These are phyloP conservation scores for Rhipidura dahli DNA, from an alignment of 2,113 vertebrate genomes.

Conservation along the genomic window DNA sequence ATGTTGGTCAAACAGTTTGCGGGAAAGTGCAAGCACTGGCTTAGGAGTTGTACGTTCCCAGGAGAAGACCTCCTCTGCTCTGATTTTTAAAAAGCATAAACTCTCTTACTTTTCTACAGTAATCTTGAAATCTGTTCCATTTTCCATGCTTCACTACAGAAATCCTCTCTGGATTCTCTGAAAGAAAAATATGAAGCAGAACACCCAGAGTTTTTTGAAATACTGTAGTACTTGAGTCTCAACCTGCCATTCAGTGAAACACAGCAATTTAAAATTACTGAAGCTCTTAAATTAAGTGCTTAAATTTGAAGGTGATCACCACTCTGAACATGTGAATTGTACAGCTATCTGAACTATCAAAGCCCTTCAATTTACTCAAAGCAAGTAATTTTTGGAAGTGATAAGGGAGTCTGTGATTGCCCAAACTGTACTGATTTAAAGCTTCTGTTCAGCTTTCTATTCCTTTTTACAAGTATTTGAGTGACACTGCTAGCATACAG, in stretches of 20 bases:
- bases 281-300: slow-evolving; percentile 76
- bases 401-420: slow-evolving; percentile 70
- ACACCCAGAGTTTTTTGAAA: slow-evolving; percentile 68
- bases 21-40: neutral
- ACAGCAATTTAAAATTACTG: slow-evolving; percentile 78
- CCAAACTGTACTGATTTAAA: slow-evolving; percentile 68
- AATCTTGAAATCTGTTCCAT: slow-evolving; percentile 63
- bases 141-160: slow-evolving; percentile 47
- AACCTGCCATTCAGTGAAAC: slow-evolving; percentile 63
- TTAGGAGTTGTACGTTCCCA: neutral
- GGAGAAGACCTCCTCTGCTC: neutral
- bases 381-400: slow-evolving; percentile 71
- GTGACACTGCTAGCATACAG: neutral
- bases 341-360: slow-evolving; percentile 62
- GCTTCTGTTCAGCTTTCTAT: slow-evolving; percentile 39
- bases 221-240: slow-evolving; percentile 45
- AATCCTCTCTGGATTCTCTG: neutral
- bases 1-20: neutral
- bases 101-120: slow-evolving; percentile 42
- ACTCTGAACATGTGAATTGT: slow-evolving; percentile 65
- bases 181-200: slow-evolving; percentile 56
- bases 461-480: slow-evolving; percentile 47
- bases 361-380: slow-evolving; percentile 74
- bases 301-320: slow-evolving; percentile 76
- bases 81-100: neutral